Base-by-base conservation (phyloP, 2,888 invertebrate genomes). In the Sminthurinus aureus region DNA sequence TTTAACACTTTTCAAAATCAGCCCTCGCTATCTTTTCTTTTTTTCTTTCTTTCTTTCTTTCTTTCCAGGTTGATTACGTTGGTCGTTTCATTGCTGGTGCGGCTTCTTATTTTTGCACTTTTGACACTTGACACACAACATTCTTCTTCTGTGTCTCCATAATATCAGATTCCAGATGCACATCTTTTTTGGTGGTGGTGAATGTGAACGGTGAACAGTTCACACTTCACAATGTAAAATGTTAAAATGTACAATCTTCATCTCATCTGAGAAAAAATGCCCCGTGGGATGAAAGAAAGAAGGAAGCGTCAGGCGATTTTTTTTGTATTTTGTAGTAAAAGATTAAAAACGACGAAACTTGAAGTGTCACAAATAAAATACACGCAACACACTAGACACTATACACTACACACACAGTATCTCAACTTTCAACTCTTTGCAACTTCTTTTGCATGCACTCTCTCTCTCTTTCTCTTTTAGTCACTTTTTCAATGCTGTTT, bases 291-390 rank as follows among this genome's bases (percentile, higher is more conserved):
- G 18, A 58, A 18, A 18, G 18, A 58, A 58, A 58, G 58, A 58
- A 71, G 18, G 11, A 67, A 11, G n/a, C 38, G 38, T n/a, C 38
- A 38, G 38, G 6, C 3, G 38, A 71, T 22, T 24, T 71, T 71
- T 24, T 71, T 71, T 71, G 13, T 24, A 71, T 38, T 38, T 38
- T 38, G 38, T 38, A 38, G 38, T 38, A 6, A 38, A 38, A 38
- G 38, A 38, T 38, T 38, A 38, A 38, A 38, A 38, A 38, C 38
- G 38, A 38, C 38, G 24, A 71, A 71, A 71, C 26, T 71, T 71
- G 24, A 71, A 71, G 71, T 71, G 71, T 71, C 71, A 71, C 71
- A 71, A 71, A 71, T 71, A 24, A 71, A 71, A 71, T 71, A 71
- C 71, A 71, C 71, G 24, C 71, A 4, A 38, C 38, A 1, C 38